A percentile compares a stretch with the other conserved stretches of the same genome.
Evolutionary conservation across 2,113 vertebrate genomes (phyloP).

Genomic region (Trogon surrucura): DNA sequence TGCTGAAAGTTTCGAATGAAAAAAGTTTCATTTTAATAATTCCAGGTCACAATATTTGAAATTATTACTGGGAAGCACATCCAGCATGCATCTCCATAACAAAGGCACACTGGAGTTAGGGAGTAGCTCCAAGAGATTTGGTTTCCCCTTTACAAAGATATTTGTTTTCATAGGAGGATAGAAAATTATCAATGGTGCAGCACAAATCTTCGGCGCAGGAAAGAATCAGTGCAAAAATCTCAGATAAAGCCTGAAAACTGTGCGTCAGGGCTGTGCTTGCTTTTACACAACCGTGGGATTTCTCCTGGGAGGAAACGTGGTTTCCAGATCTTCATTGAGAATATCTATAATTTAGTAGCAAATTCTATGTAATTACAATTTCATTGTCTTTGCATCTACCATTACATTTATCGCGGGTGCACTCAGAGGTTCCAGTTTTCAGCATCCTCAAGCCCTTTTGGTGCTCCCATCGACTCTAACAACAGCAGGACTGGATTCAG

Average conservation of each 20-base stretch:
- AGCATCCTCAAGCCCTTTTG: neutral
- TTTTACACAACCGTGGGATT: neutral
- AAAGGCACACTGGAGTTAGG: neutral
- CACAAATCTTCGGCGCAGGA: neutral
- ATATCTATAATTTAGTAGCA: neutral
- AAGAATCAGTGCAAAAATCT: neutral
- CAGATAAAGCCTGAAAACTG: neutral
- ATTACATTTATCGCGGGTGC: neutral
- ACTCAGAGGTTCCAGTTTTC: neutral
- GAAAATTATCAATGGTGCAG: neutral
- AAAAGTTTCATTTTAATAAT: neutral
- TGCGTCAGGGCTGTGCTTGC: neutral
- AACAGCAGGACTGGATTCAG: neutral
- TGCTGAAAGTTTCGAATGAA: neutral
- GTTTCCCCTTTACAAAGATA: neutral
- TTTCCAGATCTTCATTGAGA: neutral
- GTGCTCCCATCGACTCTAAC: neutral
- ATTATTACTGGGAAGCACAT: neutral
- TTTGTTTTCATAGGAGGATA: neutral
- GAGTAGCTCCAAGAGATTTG: neutral
- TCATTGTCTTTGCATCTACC: neutral
- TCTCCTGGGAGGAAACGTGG: neutral
- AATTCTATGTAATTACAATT: neutral
- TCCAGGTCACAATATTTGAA: neutral
- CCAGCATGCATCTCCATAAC: neutral